Conservation (phyloP, 1,140 invertebrate species). For the Ips nitidus region DNA sequence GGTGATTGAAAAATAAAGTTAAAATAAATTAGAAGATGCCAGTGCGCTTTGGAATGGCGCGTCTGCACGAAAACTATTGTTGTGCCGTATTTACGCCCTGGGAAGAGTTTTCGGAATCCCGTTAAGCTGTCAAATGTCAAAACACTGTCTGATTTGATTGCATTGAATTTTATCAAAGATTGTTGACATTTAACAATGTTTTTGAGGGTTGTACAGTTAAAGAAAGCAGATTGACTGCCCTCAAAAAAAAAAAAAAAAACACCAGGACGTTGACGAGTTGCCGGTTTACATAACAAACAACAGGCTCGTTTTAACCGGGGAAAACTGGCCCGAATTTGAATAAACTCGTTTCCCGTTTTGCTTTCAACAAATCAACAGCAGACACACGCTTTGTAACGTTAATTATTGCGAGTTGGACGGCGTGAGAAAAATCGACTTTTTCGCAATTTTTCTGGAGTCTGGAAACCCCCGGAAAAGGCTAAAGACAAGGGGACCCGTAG, state of each 20-base stretch:
- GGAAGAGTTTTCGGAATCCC: neutral
- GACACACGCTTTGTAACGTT: neutral
- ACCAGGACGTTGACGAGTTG: slow-evolving; percentile 4
- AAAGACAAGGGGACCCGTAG: slow-evolving; percentile 13
- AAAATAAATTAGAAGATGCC: slow-evolving; percentile 32
- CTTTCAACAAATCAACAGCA: slow-evolving; percentile 28
- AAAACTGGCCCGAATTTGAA: slow-evolving; percentile 24
- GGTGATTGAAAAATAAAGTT: slow-evolving; percentile 37
- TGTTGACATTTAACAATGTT: too few relatives aligned
- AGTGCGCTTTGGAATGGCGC: slow-evolving; percentile 16
- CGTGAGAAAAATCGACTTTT: neutral
- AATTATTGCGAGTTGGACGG: neutral
- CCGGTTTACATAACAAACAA: slow-evolving; percentile 29
- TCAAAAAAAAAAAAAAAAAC: too few relatives aligned
- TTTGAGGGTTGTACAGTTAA: too few relatives aligned
- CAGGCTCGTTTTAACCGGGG: slow-evolving; percentile 18
- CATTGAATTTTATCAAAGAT: too few relatives aligned
- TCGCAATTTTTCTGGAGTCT: slow-evolving; percentile 5
- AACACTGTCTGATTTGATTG: too few relatives aligned
- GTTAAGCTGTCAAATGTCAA: too few relatives aligned
- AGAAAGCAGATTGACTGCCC: too few relatives aligned
- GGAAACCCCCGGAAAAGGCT: slow-evolving; percentile 23
- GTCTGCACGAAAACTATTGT: slow-evolving; percentile 21
- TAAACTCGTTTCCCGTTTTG: slow-evolving; percentile 28
- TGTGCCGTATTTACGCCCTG: neutral